Evolutionary conservation across 2,113 vertebrate genomes (phyloP).

Genomic region (Emydocephalus ijimae): DNA sequence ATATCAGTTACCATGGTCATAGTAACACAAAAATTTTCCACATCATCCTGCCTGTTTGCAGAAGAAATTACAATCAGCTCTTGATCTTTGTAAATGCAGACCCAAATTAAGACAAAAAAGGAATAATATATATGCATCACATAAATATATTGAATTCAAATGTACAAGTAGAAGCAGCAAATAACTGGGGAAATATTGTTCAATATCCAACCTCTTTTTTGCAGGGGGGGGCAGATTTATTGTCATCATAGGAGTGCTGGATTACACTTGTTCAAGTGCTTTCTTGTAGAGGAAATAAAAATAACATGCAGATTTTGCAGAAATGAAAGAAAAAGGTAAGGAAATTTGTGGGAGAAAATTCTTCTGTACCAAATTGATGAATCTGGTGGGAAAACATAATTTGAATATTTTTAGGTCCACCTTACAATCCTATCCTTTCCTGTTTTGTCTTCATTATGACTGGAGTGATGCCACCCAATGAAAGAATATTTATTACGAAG

Average conservation of each 20-base stretch:
- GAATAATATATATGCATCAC: not conserved
- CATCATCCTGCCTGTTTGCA: not conserved
- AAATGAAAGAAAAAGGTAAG: not conserved
- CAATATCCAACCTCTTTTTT: not conserved
- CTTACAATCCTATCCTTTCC: not conserved
- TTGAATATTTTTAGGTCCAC: not conserved
- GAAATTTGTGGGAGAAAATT: not conserved
- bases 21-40: not conserved
- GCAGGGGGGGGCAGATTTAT: not conserved
- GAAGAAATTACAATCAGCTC: not conserved
- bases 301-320: not conserved
- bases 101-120: not conserved
- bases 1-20: not conserved
- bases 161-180: not conserved
- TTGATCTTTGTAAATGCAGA: not conserved
- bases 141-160: not conserved
- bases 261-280: not conserved
- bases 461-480: not conserved
- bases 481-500: not conserved
- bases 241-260: not conserved
- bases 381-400: not conserved
- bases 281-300: not conserved
- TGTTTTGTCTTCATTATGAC: not conserved
- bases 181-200: not conserved
- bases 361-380: not conserved